phyloP scores from a whole-genome alignment of 2,888 invertebrate genomes.

The Dinocampus coccinellae region DNA sequence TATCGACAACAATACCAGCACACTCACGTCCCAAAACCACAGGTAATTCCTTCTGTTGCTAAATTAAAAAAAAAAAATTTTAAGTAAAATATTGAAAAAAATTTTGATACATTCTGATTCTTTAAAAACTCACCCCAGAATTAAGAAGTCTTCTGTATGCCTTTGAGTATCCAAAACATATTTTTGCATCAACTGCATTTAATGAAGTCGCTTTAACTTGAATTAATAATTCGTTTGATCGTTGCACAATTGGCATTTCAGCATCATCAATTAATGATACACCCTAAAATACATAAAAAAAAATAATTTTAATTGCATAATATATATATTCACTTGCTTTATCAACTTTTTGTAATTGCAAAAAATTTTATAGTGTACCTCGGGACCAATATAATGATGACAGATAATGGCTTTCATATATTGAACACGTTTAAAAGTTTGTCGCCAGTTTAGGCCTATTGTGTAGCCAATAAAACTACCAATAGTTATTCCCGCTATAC shows the following conservation, averaged over 20 bases:
- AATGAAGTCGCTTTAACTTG: slow-evolving; percentile 76
- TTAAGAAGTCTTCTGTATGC: slow-evolving; percentile 68
- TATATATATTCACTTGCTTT: neutral
- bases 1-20: slow-evolving; percentile 74
- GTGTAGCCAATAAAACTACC: slow-evolving; percentile 69
- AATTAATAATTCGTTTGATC: slow-evolving; percentile 73
- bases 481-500: slow-evolving; percentile 67
- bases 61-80: slow-evolving; percentile 47
- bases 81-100: slow-evolving; percentile 18
- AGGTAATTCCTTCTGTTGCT: slow-evolving; percentile 70
- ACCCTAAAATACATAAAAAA: slow-evolving; percentile 64
- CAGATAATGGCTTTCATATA: slow-evolving; percentile 71
- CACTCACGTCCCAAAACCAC: slow-evolving; percentile 76
- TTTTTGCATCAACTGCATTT: slow-evolving; percentile 73
- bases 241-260: slow-evolving; percentile 71
- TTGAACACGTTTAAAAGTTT: slow-evolving; percentile 59
- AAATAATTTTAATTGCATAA: slow-evolving; percentile 5
- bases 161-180: slow-evolving; percentile 74
- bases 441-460: slow-evolving; percentile 64
- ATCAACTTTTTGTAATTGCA: no score
- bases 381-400: slow-evolving; percentile 68
- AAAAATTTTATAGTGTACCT: slow-evolving; percentile 61
- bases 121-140: slow-evolving; percentile 56
- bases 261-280: slow-evolving; percentile 72
- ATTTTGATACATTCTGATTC: slow-evolving; percentile 9